phyloP scores from a whole-genome alignment of 1,140 invertebrate species.

The Arctopsyche grandis region DNA sequence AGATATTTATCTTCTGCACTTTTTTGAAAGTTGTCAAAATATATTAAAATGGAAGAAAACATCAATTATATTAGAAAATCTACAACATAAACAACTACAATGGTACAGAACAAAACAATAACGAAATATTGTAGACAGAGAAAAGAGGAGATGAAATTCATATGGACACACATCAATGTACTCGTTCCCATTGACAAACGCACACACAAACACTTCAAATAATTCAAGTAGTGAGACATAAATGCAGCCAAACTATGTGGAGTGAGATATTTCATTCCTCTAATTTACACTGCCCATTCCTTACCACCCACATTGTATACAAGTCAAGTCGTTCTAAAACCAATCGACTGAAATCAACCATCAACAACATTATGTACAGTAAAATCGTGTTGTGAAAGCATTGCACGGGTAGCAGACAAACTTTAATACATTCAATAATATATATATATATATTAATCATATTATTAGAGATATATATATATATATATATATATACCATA shows the following conservation, averaged over 20 bases:
- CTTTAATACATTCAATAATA: conserved; percentile 6
- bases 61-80: background rate
- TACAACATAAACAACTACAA: background rate
- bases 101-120: conserved; percentile 1
- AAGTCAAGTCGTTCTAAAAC: no score
- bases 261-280: no score
- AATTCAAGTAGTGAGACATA: no score
- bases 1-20: background rate
- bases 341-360: conserved; percentile 4
- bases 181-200: no score
- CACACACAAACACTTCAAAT: no score
- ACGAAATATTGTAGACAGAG: background rate
- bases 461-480: background rate
- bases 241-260: no score
- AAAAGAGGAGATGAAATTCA: no score
- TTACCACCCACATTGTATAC: no score
- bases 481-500: background rate
- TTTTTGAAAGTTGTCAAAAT: background rate
- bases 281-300: no score
- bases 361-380: conserved; percentile 38
- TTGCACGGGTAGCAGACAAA: conserved; percentile 28
- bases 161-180: no score
- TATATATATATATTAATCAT: no score
- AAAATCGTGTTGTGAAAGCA: conserved; percentile 32
- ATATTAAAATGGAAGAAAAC: background rate